Evolutionary conservation across 35 echinoderm and acorn worm species (phyloP), one percentile per base, ranked within the genome.

Genomic region (Holothuria glaberrima): DNA sequence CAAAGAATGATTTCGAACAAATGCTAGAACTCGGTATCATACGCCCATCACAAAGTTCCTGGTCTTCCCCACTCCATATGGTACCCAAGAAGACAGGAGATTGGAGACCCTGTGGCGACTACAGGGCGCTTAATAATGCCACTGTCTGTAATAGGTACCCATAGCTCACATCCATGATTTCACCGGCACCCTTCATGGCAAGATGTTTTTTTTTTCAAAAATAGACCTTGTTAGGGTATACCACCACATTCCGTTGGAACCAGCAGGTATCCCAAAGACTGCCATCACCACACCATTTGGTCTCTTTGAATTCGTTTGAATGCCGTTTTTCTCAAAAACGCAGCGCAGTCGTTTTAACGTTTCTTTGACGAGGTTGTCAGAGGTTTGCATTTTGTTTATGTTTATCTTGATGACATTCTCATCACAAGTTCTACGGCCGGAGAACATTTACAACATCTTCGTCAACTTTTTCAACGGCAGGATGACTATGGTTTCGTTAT

Each of bases 281-380:
- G 20, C 78, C 25, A 50, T 95, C 56, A 95, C 75, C 35, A 80
- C 86, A 0, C 91, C 90, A 13, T 86, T 92, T 27, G 80, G 80
- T 31, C 9, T 92, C 9, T 92, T 57, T 16, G 84, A 92, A 54
- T 87, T 79, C 25, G 27, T 80, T 9, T 7, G 68, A 32, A 92
- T 92, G 91, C 91, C 91, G 0, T 92, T 92, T 22, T 6, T 9
- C 63, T 66, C 29, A 34, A 69, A 38, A 88, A 92, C 22, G 84
- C 91, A 20, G 74, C 86, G 5, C 85, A 80, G 19, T 77, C 67
- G 2, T 94, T 94, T 69, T 82, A 94, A 44, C 17, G 92, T 2
- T 94, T 94, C n/a, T 87, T 94, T 48, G 86, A 90, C 45, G 32
- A 83, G 31, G 92, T 94, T 14, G 7, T 83, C 14, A 68, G 73